phyloP scores from a whole-genome alignment of 2,888 invertebrate species.

The Torymus auratus region DNA sequence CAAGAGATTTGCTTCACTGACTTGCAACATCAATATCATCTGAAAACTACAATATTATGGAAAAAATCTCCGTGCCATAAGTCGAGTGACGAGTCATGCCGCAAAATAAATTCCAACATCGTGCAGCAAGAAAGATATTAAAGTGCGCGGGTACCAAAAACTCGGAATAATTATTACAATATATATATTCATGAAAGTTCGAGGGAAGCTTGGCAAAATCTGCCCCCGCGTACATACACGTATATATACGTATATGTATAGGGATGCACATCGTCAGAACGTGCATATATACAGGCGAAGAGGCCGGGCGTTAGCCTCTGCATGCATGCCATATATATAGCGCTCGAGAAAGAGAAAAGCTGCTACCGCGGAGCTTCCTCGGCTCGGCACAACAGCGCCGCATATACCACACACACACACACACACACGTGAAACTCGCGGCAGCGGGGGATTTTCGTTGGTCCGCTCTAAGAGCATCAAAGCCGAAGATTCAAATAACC shows the following conservation, averaged over 20 bases:
- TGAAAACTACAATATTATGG: background rate
- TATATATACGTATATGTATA: no score
- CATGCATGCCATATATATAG: no score
- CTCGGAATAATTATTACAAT: slow-evolving; percentile 41
- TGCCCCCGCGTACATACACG: background rate
- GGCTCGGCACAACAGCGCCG: no score
- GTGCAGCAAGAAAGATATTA: background rate
- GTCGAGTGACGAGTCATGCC: no score
- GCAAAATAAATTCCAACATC: slow-evolving; percentile 11
- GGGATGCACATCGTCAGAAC: background rate
- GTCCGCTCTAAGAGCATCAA: slow-evolving; percentile 16
- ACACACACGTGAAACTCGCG: background rate
- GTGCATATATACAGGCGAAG: no score
- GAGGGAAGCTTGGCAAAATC: slow-evolving; percentile 3
- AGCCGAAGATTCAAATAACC: slow-evolving; percentile 30
- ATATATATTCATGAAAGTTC: slow-evolving; percentile 31
- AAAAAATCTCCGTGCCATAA: background rate
- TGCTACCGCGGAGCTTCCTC: slow-evolving; percentile 3
- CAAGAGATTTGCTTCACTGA: no score
- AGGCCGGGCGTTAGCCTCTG: background rate
- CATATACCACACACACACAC: no score
- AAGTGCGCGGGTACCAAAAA: slow-evolving; percentile 3
- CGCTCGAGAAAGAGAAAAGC: background rate
- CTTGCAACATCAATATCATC: no score
- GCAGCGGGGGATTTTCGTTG: slow-evolving; percentile 3